Evolutionary conservation across 1,140 invertebrate species (phyloP).

Genomic region (Leptestheria dahalacensis): DNA sequence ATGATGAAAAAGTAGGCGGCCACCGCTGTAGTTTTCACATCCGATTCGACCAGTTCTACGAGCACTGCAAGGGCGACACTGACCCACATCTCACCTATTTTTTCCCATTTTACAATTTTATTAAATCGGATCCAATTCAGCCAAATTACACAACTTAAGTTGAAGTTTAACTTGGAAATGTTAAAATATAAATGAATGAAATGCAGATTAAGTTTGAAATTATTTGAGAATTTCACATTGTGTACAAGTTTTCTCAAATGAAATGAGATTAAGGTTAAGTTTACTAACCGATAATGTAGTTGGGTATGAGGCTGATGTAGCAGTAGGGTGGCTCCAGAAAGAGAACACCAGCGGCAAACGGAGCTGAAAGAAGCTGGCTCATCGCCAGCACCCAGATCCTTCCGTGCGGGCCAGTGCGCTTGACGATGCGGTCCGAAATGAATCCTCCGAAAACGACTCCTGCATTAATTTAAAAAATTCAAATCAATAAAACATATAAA

Average conservation of each 20-base stretch:
- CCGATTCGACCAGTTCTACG: slow-evolving; percentile 22
- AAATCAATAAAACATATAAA: too few species aligned
- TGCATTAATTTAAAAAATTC: slow-evolving; percentile 8
- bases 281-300: slow-evolving; percentile 23
- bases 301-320: slow-evolving; percentile 24
- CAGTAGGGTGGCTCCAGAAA: slow-evolving; percentile 29
- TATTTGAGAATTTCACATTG: too few species aligned
- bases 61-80: slow-evolving; percentile 25
- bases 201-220: too few species aligned
- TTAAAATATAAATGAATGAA: too few species aligned
- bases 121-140: too few species aligned
- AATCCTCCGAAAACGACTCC: slow-evolving; percentile 30
- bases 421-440: slow-evolving; percentile 33
- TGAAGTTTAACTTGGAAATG: too few species aligned
- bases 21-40: slow-evolving; percentile 22
- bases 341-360: slow-evolving; percentile 34
- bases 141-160: too few species aligned
- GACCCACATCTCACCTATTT: slow-evolving; percentile 27
- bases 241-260: too few species aligned
- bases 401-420: slow-evolving; percentile 28
- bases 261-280: too few species aligned
- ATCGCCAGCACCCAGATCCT: slow-evolving; percentile 31
- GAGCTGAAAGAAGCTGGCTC: slow-evolving; percentile 33
- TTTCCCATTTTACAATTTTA: background rate
- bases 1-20: slow-evolving; percentile 26